Evolutionary conservation across 2,113 vertebrate species (phyloP).

Genomic region (Columbina picui): DNA sequence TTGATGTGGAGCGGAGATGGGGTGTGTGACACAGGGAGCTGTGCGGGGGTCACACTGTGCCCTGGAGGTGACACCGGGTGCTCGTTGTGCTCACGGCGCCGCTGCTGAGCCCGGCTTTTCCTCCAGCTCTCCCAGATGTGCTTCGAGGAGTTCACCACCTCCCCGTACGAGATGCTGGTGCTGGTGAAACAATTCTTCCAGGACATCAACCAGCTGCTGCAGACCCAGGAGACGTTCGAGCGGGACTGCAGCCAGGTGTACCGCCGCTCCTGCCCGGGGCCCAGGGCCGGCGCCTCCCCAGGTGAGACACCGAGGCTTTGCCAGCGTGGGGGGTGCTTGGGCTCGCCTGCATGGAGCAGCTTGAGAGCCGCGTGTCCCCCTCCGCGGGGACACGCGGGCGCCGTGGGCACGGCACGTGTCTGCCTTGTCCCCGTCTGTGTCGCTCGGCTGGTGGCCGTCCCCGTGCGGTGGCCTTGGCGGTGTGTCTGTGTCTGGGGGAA

Average conservation of each 20-base stretch:
- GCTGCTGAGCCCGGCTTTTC: background rate
- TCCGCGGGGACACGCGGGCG: background rate
- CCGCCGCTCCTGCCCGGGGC: conserved; percentile 18
- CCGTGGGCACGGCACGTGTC: background rate
- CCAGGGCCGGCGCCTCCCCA: background rate
- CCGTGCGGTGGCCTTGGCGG: background rate
- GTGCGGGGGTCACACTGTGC: background rate
- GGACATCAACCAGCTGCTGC: conserved; percentile 65
- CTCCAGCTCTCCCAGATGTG: conserved; percentile 59
- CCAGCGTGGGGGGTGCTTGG: background rate
- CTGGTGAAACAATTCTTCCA: conserved; percentile 76
- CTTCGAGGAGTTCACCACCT: conserved; percentile 60
- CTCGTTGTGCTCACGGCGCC: rapidly evolving
- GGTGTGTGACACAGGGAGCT: background rate
- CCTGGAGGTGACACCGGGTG: background rate
- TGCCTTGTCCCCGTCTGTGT: background rate
- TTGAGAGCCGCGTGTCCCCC: background rate
- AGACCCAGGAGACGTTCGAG: conserved; percentile 50
- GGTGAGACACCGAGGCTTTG: conserved; percentile 21
- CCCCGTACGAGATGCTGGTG: conserved; percentile 70
- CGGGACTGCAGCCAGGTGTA: conserved; percentile 73
- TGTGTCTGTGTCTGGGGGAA: background rate
- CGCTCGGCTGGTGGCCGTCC: background rate
- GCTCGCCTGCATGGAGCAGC: conserved; percentile 1
- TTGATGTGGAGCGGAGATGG: background rate